Percentiles rank a stretch among this genome's conserved stretches.
These are phyloP conservation scores for Anguilla japonica DNA, from an alignment of 2,113 vertebrate species.

Conservation along the genomic window DNA sequence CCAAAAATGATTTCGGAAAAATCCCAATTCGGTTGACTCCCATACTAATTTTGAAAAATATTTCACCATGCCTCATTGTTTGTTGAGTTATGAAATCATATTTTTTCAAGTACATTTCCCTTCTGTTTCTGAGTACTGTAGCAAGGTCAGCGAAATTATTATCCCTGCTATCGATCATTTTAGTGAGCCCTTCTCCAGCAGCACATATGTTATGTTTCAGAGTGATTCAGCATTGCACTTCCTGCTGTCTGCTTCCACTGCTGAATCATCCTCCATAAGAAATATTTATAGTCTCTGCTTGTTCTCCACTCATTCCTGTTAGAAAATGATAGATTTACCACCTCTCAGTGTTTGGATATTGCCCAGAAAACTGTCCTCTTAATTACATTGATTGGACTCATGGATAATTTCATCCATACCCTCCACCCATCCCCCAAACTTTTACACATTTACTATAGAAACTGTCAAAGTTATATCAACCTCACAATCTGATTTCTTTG, in stretches of 20 bases:
- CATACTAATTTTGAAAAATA: no score
- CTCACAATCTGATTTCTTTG: neutral
- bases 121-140: neutral
- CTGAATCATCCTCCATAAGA: neutral
- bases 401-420: no score
- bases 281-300: neutral
- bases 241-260: neutral
- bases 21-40: no score
- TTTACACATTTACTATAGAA: neutral
- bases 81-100: neutral
- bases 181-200: neutral
- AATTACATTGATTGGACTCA: neutral
- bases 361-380: neutral
- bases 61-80: neutral
- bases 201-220: neutral
- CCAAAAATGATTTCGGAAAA: no score
- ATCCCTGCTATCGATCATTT: neutral
- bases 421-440: neutral
- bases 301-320: neutral
- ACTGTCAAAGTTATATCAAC: neutral
- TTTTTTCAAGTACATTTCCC: neutral
- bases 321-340: neutral
- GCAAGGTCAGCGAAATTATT: neutral
- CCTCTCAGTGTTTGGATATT: neutral
- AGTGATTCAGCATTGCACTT: neutral